Evolutionary conservation across 2,888 invertebrate genomes (phyloP).

Genomic region (Acrocyrtus sp.): DNA sequence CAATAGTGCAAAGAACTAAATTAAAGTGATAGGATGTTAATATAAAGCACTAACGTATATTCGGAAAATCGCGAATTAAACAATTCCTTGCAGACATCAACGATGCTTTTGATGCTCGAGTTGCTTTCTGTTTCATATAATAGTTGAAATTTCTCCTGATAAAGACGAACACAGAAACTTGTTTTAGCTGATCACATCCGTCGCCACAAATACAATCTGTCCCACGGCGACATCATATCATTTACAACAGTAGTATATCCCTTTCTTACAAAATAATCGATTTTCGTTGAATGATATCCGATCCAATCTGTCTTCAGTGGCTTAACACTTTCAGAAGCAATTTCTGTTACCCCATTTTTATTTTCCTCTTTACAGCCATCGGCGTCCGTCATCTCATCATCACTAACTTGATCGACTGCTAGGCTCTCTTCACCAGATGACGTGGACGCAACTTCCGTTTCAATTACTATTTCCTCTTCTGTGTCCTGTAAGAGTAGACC

Average conservation of each 20-base stretch:
- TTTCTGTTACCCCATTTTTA: neutral
- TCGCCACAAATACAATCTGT: neutral
- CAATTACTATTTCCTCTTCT: neutral
- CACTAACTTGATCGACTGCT: constrained; percentile 8
- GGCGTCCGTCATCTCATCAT: constrained; percentile 9
- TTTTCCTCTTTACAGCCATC: neutral
- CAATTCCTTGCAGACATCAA: constrained; percentile 16
- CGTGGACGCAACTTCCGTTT: constrained; percentile 9
- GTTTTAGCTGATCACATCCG: constrained; percentile 3
- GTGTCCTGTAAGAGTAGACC: neutral
- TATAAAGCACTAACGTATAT: too few relatives aligned
- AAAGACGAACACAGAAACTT: constrained; percentile 10
- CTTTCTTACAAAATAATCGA: constrained; percentile 33
- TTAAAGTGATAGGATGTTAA: too few relatives aligned
- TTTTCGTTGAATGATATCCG: constrained; percentile 10
- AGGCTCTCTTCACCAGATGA: constrained; percentile 1
- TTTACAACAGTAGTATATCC: constrained; percentile 2
- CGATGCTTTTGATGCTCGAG: neutral
- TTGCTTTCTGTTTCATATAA: neutral
- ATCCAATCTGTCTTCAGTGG: constrained; percentile 17
- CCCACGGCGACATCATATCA: constrained; percentile 13
- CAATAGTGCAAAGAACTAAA: too few relatives aligned
- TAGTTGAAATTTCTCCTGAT: constrained; percentile 18
- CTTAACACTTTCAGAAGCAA: neutral
- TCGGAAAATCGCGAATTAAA: constrained; percentile 2